phyloP scores from a whole-genome alignment of 2,797 vertebrate genomes.

The Myotis planiceps region DNA sequence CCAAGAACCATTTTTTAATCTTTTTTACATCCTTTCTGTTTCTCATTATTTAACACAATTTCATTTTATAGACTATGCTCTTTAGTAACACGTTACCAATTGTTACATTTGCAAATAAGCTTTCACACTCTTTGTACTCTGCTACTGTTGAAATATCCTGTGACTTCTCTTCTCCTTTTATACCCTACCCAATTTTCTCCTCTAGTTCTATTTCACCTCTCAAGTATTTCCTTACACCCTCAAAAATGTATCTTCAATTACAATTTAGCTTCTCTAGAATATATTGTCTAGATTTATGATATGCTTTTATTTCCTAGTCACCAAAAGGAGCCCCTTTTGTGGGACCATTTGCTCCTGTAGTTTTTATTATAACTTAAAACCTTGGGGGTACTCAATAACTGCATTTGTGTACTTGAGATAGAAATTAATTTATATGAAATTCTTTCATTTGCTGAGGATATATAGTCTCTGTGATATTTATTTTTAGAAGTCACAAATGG shows the following conservation, averaged over 20 bases:
- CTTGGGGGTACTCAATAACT: background rate
- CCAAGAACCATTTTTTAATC: background rate
- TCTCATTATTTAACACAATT: background rate
- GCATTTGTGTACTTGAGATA: background rate
- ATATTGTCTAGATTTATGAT: background rate
- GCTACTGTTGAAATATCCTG: background rate
- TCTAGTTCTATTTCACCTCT: background rate
- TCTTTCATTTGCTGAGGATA: background rate
- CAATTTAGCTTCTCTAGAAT: background rate
- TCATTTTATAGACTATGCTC: background rate
- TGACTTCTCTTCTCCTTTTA: background rate
- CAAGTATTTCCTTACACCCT: background rate
- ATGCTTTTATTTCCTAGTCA: background rate
- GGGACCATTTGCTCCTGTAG: rapidly evolving
- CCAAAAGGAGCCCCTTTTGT: background rate
- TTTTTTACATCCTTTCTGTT: background rate
- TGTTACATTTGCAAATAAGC: background rate
- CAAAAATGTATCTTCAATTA: background rate
- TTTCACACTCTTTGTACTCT: background rate
- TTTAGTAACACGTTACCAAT: background rate
- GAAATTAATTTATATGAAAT: background rate
- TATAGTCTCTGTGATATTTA: background rate
- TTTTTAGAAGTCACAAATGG: background rate
- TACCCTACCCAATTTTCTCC: background rate
- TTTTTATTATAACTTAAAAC: background rate